These are phyloP conservation scores for Tetragnatha montana DNA, from an alignment of 2,888 invertebrate genomes.

Conservation along the genomic window DNA sequence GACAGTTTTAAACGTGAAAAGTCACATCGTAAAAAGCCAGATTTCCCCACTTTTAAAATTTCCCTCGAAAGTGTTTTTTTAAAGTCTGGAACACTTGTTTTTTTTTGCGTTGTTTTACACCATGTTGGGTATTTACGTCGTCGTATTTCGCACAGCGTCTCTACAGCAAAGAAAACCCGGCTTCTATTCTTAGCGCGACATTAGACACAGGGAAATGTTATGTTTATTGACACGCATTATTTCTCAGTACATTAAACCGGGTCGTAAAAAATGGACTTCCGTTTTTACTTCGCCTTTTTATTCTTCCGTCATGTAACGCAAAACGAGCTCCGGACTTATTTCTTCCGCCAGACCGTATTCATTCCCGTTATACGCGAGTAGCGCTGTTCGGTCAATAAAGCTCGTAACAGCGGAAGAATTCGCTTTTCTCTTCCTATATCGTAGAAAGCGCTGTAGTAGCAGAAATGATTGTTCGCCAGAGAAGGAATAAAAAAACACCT, in stretches of 20 bases:
- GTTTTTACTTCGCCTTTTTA: constrained; percentile 12
- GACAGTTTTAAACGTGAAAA: too few relatives aligned
- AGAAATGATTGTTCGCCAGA: neutral
- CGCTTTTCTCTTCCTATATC: neutral
- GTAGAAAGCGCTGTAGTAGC: constrained; percentile 1
- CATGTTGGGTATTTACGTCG: neutral
- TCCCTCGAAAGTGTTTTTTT: too few relatives aligned
- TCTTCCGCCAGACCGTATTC: constrained; percentile 34
- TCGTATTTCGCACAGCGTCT: neutral
- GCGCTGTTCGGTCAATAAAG: constrained; percentile 50
- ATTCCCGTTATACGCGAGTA: constrained; percentile 23
- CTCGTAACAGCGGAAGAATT: constrained; percentile 44
- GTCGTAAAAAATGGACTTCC: constrained; percentile 28
- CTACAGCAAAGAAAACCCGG: neutral
- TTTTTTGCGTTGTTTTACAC: neutral
- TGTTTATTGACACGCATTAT: constrained; percentile 59
- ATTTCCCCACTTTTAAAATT: too few relatives aligned
- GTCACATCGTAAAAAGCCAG: too few relatives aligned
- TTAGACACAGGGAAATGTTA: constrained; percentile 27
- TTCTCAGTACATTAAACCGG: constrained; percentile 48
- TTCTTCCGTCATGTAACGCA: constrained; percentile 29
- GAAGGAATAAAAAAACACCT: neutral
- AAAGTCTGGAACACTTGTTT: neutral
- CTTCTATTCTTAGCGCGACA: constrained; percentile 22
- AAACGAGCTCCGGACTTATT: constrained; percentile 38